phyloP scores from a whole-genome alignment of 2,888 invertebrate genomes.

The Callosobruchus maculatus region DNA sequence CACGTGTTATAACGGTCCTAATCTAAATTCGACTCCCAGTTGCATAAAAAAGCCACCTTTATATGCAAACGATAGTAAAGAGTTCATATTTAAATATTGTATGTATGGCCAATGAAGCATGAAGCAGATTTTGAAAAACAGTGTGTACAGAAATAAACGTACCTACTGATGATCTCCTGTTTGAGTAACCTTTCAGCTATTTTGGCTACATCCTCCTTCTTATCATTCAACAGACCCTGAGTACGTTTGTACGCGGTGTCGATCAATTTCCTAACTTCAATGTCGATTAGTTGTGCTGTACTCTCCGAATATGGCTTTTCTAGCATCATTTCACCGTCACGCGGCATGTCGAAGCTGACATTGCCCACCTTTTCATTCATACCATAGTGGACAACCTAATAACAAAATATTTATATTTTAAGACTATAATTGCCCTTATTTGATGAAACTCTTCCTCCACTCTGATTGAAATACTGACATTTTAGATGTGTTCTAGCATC shows the following conservation, averaged over 20 bases:
- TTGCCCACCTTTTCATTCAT: constrained; percentile 98
- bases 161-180: constrained; percentile 81
- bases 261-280: constrained; percentile 72
- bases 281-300: constrained; percentile 93
- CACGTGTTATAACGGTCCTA: too few relatives aligned
- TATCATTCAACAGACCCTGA: constrained; percentile 67
- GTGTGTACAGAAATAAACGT: too few relatives aligned
- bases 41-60: too few relatives aligned
- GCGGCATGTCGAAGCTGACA: constrained; percentile 92
- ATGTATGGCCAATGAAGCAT: too few relatives aligned
- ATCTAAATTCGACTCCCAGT: too few relatives aligned
- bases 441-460: too few relatives aligned
- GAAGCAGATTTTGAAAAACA: too few relatives aligned
- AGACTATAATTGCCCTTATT: too few relatives aligned
- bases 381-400: constrained; percentile 82
- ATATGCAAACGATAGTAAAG: too few relatives aligned
- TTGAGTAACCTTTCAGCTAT: constrained; percentile 85
- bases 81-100: too few relatives aligned
- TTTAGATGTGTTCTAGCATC: too few relatives aligned
- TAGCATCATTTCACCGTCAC: constrained; percentile 87
- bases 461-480: too few relatives aligned
- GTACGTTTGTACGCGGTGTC: constrained; percentile 78
- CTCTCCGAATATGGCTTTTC: constrained; percentile 98
- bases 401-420: neutral
- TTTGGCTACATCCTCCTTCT: constrained; percentile 84